phyloP scores from a whole-genome alignment of 2,888 invertebrate genomes.

The Liopterus haemorrhoidalis region DNA sequence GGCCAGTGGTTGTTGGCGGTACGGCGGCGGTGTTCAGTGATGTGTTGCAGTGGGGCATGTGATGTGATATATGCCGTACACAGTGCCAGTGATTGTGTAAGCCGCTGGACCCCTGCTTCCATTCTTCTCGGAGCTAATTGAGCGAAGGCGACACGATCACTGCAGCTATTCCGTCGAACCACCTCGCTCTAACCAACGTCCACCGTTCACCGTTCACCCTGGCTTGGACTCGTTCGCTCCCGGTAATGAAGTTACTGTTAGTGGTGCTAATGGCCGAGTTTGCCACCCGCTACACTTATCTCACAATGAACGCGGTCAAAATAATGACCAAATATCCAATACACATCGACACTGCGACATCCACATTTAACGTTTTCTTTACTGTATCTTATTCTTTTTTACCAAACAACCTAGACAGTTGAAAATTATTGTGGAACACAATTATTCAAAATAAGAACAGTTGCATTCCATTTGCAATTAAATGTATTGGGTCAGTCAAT shows the following conservation, averaged over 20 bases:
- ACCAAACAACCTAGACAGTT: too few species aligned
- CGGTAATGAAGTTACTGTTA: conserved; percentile 41
- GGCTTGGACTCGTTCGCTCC: not conserved
- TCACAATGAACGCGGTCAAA: conserved; percentile 1
- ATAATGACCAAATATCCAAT: conserved; percentile 9
- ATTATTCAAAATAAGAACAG: too few species aligned
- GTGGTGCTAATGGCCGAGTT: conserved; percentile 32
- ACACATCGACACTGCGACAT: not conserved
- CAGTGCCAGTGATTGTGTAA: conserved; percentile 3
- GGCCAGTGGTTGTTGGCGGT: too few species aligned
- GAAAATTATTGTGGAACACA: too few species aligned
- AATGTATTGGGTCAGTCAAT: too few species aligned
- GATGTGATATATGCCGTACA: conserved; percentile 17
- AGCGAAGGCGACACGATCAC: conserved; percentile 41
- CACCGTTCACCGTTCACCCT: not conserved
- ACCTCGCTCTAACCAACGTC: not conserved
- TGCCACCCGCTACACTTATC: conserved; percentile 3
- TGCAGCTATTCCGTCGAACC: not conserved
- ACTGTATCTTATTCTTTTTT: too few species aligned
- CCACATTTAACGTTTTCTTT: too few species aligned
- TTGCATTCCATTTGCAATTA: too few species aligned
- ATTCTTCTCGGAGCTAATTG: conserved; percentile 56
- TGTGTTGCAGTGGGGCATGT: not conserved
- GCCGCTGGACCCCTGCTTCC: conserved; percentile 33
- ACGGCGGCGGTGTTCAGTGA: not conserved